Evolutionary conservation across 2,888 invertebrate species (phyloP).

Genomic region (Caenorhabditis parvicauda): DNA sequence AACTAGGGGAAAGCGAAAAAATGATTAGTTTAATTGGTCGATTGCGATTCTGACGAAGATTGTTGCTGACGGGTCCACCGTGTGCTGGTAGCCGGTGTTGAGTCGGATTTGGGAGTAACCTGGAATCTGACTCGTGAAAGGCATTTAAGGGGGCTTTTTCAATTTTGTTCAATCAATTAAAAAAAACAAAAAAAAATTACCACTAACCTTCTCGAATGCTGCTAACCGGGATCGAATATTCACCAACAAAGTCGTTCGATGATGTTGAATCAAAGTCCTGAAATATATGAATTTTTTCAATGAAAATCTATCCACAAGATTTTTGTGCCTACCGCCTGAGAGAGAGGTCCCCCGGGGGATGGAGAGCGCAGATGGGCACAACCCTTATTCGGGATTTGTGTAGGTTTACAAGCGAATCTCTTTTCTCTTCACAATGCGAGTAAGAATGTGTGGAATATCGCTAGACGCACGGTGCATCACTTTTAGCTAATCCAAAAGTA

Average conservation of each 20-base stretch:
- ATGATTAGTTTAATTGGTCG: no score
- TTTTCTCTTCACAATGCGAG: no score
- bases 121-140: constrained; percentile 17
- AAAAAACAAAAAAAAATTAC: no score
- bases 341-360: no score
- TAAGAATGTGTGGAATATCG: no score
- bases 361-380: no score
- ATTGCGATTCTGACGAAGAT: constrained; percentile 53
- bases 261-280: constrained; percentile 64
- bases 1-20: no score
- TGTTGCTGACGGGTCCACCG: constrained; percentile 56
- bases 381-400: no score
- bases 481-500: no score
- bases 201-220: constrained; percentile 47
- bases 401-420: no score
- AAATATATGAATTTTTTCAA: neutral
- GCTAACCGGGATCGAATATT: constrained; percentile 57
- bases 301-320: neutral
- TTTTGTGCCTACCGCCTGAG: no score
- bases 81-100: constrained; percentile 59
- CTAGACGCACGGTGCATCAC: no score
- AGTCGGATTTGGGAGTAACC: constrained; percentile 61
- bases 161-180: constrained; percentile 2
- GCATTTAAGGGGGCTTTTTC: neutral
- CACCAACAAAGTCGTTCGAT: constrained; percentile 62